A percentile compares a stretch with the other conserved stretches of the same genome.
Conservation (phyloP, 92 coral and sea anemone species). For the Epizoanthus stellaris region DNA sequence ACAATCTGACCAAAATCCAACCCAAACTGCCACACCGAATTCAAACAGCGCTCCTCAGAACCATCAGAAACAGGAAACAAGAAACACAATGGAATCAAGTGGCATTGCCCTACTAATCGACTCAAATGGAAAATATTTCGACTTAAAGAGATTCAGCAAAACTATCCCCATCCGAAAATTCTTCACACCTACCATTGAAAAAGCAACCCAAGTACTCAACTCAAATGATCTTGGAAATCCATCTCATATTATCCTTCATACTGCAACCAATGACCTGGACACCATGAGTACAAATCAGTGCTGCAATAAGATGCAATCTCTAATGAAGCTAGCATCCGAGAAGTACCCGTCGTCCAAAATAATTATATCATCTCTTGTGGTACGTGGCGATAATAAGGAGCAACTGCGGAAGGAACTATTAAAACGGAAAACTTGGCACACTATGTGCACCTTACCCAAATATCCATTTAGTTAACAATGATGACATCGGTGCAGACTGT, state of each 20-base stretch:
- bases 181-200: slow-evolving; percentile 21
- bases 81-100: not conserved
- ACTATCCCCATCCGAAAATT: not conserved
- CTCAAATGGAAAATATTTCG: slow-evolving; percentile 48
- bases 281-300: slow-evolving; percentile 12
- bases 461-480: slow-evolving; percentile 43
- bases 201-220: slow-evolving; percentile 2
- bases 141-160: slow-evolving; percentile 11
- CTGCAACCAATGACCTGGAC: slow-evolving; percentile 41
- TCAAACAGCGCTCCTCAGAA: not conserved
- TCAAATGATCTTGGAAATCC: slow-evolving; percentile 10
- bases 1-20: slow-evolving; percentile 2
- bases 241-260: slow-evolving; percentile 23
- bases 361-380: slow-evolving; percentile 35
- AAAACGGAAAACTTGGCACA: slow-evolving; percentile 12
- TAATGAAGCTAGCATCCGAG: slow-evolving; percentile 38
- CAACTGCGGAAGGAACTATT: slow-evolving; percentile 6
- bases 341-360: slow-evolving; percentile 39
- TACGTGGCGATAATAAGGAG: slow-evolving; percentile 17
- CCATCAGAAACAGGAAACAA: no score
- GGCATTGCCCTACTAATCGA: slow-evolving; percentile 22
- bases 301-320: slow-evolving; percentile 15
- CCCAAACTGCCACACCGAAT: not conserved
- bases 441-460: slow-evolving; percentile 33
- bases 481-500: slow-evolving; percentile 11